Conservation (phyloP, 2,888 invertebrate genomes). For the Rugalucina vietnamica region DNA sequence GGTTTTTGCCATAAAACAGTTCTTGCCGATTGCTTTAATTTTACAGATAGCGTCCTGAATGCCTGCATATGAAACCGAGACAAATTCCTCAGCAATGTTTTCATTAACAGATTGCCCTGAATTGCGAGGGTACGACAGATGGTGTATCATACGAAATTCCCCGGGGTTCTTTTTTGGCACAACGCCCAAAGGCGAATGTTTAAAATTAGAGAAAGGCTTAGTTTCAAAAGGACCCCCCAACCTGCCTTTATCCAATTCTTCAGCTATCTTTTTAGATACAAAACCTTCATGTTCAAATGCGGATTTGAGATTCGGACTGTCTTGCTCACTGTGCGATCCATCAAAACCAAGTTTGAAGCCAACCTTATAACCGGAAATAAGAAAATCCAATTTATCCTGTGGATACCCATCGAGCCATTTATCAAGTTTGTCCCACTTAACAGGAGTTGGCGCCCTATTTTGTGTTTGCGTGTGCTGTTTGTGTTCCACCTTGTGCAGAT, state of each 20-base stretch:
- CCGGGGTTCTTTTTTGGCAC: conserved; percentile 10
- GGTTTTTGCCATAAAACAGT: conserved; percentile 26
- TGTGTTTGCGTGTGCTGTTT: no score
- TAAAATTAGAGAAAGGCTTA: neutral
- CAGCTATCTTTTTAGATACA: neutral
- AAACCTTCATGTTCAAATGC: neutral
- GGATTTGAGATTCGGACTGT: neutral
- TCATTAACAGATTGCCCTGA: neutral
- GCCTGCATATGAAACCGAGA: conserved; percentile 10
- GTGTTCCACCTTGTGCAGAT: no score
- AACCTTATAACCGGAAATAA: neutral
- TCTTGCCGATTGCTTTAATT: neutral
- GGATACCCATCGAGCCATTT: neutral
- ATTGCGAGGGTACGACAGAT: conserved; percentile 19
- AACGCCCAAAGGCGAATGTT: conserved; percentile 16
- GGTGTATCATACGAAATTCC: conserved; percentile 19
- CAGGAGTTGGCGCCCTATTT: neutral
- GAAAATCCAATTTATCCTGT: neutral
- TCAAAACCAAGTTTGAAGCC: neutral
- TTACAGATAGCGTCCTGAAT: neutral
- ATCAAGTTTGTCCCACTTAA: neutral
- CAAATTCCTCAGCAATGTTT: neutral
- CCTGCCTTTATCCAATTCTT: neutral
- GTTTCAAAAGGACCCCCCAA: neutral
- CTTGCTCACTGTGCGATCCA: neutral